Percentiles rank a stretch among this genome's conserved stretches.
Evolutionary conservation across 1,140 invertebrate species (phyloP).

Genomic region (Scaptomyza montana): DNA sequence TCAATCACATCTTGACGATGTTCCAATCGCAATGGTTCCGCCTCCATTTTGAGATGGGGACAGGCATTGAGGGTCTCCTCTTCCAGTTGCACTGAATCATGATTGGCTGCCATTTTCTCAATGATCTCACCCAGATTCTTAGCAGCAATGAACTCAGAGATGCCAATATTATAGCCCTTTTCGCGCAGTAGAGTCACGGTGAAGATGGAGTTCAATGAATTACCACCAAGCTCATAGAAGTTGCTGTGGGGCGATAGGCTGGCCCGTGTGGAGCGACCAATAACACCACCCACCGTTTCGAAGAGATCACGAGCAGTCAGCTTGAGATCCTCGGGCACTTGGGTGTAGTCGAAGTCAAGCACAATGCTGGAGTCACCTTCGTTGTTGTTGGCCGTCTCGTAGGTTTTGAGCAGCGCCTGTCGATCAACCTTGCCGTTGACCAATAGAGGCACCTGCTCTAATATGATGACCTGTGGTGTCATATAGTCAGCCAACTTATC

Average conservation of each 20-base stretch:
- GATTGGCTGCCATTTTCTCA: slow-evolving; percentile 84
- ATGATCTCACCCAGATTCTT: slow-evolving; percentile 88
- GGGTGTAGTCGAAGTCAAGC: slow-evolving; percentile 86
- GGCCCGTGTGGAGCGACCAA: slow-evolving; percentile 86
- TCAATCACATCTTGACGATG: slow-evolving; percentile 87
- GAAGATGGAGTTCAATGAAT: slow-evolving; percentile 93
- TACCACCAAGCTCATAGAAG: slow-evolving; percentile 93
- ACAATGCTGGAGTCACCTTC: slow-evolving; percentile 78
- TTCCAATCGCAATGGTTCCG: slow-evolving; percentile 86
- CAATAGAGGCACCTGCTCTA: slow-evolving; percentile 90
- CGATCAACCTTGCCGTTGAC: slow-evolving; percentile 94
- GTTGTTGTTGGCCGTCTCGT: slow-evolving; percentile 88
- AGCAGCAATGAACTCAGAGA: slow-evolving; percentile 91
- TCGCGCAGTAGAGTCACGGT: slow-evolving; percentile 91
- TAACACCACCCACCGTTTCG: slow-evolving; percentile 88
- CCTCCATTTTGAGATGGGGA: slow-evolving; percentile 84
- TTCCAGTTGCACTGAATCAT: slow-evolving; percentile 62
- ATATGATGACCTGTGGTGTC: slow-evolving; percentile 90
- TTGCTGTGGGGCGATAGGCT: slow-evolving; percentile 87
- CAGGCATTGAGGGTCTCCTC: slow-evolving; percentile 66
- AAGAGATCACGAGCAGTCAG: slow-evolving; percentile 88
- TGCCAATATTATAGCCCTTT: slow-evolving; percentile 90
- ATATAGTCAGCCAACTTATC: slow-evolving; percentile 89
- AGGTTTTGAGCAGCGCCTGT: slow-evolving; percentile 89
- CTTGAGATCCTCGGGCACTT: slow-evolving; percentile 86